Conservation (phyloP, 2,888 invertebrate species). For the Lathronympha strigana region DNA sequence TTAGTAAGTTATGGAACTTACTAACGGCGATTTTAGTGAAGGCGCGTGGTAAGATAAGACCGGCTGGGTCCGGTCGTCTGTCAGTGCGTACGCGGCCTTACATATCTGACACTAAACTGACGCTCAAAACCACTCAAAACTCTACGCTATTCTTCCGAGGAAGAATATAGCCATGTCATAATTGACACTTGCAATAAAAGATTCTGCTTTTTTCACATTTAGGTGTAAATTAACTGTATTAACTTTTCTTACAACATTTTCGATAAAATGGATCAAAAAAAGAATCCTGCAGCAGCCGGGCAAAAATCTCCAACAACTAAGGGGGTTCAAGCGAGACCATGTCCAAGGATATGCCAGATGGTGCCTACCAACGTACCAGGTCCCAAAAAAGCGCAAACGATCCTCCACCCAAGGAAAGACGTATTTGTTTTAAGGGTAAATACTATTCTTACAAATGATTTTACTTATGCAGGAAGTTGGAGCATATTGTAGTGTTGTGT, state of each 20-base stretch:
- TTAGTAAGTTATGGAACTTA: too few species aligned
- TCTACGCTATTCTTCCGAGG: too few species aligned
- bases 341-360: constrained; percentile 63
- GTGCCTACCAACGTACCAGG: constrained; percentile 67
- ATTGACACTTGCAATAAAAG: too few species aligned
- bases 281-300: background rate
- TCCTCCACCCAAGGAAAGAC: constrained; percentile 85
- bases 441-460: background rate
- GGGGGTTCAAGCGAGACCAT: constrained; percentile 55
- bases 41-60: too few species aligned
- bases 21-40: too few species aligned
- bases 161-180: too few species aligned
- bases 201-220: background rate
- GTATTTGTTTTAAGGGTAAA: constrained; percentile 85
- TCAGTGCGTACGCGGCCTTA: too few species aligned
- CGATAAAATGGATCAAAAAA: background rate
- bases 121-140: too few species aligned
- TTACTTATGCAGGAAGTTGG: too few species aligned
- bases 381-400: constrained; percentile 64
- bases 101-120: too few species aligned
- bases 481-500: too few species aligned
- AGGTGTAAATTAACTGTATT: constrained; percentile 16
- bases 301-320: constrained; percentile 46
- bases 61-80: too few species aligned
- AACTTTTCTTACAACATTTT: background rate